phyloP scores from a whole-genome alignment of 2,888 invertebrate genomes.

The Harpalus rufipes region DNA sequence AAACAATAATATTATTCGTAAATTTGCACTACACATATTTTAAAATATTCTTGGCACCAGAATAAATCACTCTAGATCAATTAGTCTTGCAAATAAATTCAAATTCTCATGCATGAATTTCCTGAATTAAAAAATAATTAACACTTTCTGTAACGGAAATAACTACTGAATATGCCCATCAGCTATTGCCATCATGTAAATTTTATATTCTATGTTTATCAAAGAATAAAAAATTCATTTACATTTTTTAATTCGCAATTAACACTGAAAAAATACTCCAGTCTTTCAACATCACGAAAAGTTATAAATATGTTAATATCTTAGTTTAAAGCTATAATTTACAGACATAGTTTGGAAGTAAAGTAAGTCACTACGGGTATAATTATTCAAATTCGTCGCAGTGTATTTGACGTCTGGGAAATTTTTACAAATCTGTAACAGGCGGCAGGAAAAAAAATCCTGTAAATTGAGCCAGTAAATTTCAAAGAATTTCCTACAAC shows the following conservation, averaged over 20 bases:
- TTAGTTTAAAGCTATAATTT: constrained; percentile 31
- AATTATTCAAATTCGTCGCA: constrained; percentile 43
- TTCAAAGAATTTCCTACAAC: background rate
- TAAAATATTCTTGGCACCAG: too few relatives aligned
- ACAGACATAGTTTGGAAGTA: constrained; percentile 25
- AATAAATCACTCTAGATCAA: too few relatives aligned
- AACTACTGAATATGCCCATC: too few relatives aligned
- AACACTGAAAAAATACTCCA: constrained; percentile 31
- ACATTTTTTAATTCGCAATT: constrained; percentile 42
- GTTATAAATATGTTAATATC: constrained; percentile 46
- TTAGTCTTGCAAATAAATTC: too few relatives aligned
- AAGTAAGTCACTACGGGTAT: constrained; percentile 1
- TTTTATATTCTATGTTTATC: background rate
- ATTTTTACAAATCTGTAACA: constrained; percentile 16
- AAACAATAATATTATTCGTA: too few relatives aligned
- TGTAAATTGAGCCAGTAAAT: background rate
- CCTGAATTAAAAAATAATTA: too few relatives aligned
- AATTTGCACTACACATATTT: too few relatives aligned
- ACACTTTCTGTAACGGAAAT: too few relatives aligned
- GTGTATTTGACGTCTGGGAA: background rate
- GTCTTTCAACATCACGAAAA: constrained; percentile 28
- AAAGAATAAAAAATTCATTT: constrained; percentile 1
- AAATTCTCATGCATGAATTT: too few relatives aligned
- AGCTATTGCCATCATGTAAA: background rate
- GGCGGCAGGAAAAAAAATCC: background rate